phyloP scores from a whole-genome alignment of 1,140 invertebrate genomes.

The Bombus breviceps region DNA sequence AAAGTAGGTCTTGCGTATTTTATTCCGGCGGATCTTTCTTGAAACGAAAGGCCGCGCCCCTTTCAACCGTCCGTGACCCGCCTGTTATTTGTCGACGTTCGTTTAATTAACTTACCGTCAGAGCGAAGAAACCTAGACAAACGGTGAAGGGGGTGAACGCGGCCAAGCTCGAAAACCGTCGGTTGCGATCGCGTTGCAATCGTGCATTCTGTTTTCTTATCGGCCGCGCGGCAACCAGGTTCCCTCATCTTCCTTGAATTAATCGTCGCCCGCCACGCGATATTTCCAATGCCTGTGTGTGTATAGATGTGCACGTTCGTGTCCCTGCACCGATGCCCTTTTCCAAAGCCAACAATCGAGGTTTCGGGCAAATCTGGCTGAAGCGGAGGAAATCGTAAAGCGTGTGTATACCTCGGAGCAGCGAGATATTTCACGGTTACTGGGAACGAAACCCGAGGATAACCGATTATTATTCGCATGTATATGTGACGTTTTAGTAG shows the following conservation, averaged over 20 bases:
- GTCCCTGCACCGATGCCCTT: slow-evolving; percentile 46
- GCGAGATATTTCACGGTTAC: not conserved
- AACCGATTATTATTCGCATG: not conserved
- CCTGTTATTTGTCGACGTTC: slow-evolving; percentile 47
- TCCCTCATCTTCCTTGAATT: slow-evolving; percentile 46
- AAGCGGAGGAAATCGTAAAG: not conserved
- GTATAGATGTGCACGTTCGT: not conserved
- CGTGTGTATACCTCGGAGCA: not conserved
- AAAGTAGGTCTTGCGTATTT: slow-evolving; percentile 50
- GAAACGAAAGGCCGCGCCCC: slow-evolving; percentile 31
- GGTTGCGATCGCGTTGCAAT: slow-evolving; percentile 11
- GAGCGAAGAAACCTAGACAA: not conserved
- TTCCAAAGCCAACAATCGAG: not conserved
- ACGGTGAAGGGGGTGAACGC: too few relatives aligned
- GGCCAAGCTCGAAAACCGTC: slow-evolving; percentile 26
- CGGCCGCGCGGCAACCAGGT: slow-evolving; percentile 26
- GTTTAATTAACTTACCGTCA: slow-evolving; percentile 51
- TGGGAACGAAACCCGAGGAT: not conserved
- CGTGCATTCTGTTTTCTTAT: slow-evolving; percentile 41
- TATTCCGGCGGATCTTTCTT: slow-evolving; percentile 21
- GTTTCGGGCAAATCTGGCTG: not conserved
- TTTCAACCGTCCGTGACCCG: slow-evolving; percentile 51
- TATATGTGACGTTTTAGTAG: not conserved
- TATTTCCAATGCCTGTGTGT: slow-evolving; percentile 4
- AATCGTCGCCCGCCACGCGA: slow-evolving; percentile 53